These are phyloP conservation scores for Lacerta viridis DNA, from an alignment of 2,797 vertebrate genomes.

Conservation along the genomic window DNA sequence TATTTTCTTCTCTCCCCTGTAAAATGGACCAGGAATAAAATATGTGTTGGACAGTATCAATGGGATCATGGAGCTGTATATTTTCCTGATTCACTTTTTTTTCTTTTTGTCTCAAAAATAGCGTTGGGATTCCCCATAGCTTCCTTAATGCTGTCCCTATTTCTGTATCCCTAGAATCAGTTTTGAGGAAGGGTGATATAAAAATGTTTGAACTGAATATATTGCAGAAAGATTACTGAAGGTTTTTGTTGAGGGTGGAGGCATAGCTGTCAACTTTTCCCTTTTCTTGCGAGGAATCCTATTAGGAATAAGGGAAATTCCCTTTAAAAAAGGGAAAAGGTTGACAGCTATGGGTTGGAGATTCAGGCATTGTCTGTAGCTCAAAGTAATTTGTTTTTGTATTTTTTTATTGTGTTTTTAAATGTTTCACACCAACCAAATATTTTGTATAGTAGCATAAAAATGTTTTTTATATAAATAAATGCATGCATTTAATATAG, in stretches of 20 bases:
- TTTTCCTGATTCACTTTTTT: neutral
- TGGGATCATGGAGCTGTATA: neutral
- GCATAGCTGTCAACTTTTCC: too few relatives aligned
- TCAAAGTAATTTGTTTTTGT: neutral
- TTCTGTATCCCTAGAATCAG: neutral
- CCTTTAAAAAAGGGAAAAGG: too few relatives aligned
- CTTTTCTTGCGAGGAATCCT: too few relatives aligned
- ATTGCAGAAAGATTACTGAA: too few relatives aligned
- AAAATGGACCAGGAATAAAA: neutral
- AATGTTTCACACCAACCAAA: too few relatives aligned
- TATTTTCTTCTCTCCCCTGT: conserved; percentile 28
- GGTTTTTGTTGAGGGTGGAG: neutral
- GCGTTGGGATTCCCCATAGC: neutral
- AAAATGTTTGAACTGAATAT: too few relatives aligned
- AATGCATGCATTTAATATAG: too few relatives aligned
- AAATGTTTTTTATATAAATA: too few relatives aligned
- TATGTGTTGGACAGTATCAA: neutral
- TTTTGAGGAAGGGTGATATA: too few relatives aligned
- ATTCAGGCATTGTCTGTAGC: neutral
- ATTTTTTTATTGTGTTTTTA: neutral
- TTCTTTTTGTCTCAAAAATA: neutral
- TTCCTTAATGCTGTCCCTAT: neutral
- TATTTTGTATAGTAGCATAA: too few relatives aligned
- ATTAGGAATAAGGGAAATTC: too few relatives aligned
- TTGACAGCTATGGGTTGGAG: neutral